Base-by-base conservation (phyloP, 2,113 vertebrate species). In the Rhinoderma darwinii region DNA sequence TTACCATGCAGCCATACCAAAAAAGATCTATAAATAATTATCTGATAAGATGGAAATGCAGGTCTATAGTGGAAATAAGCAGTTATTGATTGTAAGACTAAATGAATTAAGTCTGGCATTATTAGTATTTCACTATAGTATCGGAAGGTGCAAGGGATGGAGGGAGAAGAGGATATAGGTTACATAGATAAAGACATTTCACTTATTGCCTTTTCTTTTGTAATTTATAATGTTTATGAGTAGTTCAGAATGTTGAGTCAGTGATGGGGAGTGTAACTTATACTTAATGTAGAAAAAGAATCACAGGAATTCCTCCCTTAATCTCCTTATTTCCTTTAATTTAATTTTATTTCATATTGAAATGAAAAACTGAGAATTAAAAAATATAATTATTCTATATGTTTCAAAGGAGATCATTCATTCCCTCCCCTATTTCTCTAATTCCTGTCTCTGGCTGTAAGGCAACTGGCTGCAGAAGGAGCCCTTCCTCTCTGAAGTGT, bases 21-120 rank as follows among this genome's bases (percentile, higher is more conserved):
- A 84, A 74, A 61, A 77, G 37, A 85, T 85, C 83, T 85, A 85
- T 85, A 85, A 85, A 85, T 85, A 85, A 85, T 85, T 85, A 84
- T 84, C 73, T 85, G 83, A 85, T 85, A 85, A 85, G 83, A 85
- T 63, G 73, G 54, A 77, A 85, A 63, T 85, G 54, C 54, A 39
- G 43, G 73, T 39, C 54, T 63, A 17, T 76, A 56, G 83, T 35
- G 20, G 70, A 76, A 84, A 84, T 84, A 84, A 84, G 50, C 35
- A 18, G 18, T 37, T 51, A 72, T 73, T 59, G 83, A 74, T 74
- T 41, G 83, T 27, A 74, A 74, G 68, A 44, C 50, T 18, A 50
- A 75, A 59, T 75, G 68, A 75, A 83, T 83, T 37, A 70, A 59
- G 61, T 37, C 22, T 50, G 44, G 5, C 82, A 51, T 37, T 72